Percentiles rank a stretch among this genome's conserved stretches.
These are phyloP conservation scores for Vollenhovia emeryi DNA, from an alignment of 1,140 invertebrate genomes.

Conservation along the genomic window DNA sequence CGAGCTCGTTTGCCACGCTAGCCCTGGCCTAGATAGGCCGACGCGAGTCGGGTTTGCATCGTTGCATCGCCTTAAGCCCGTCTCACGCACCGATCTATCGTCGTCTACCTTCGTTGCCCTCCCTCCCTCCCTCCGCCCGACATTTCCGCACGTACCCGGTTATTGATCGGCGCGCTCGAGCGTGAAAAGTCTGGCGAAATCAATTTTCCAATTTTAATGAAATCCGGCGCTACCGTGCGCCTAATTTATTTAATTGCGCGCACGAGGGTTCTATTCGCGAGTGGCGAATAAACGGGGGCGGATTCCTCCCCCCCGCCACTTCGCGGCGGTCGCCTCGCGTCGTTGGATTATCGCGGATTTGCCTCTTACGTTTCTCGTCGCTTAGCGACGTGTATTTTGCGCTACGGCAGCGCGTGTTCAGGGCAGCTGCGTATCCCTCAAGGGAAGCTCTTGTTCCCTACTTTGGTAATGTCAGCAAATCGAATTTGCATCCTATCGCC, in stretches of 20 bases:
- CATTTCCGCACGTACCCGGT: background rate
- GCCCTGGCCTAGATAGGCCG: constrained; percentile 82
- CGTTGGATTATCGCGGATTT: background rate
- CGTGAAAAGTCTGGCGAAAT: background rate
- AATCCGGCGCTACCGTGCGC: background rate
- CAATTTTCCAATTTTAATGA: background rate
- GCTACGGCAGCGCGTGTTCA: background rate
- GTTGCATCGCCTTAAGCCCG: constrained; percentile 72
- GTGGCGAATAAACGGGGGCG: background rate
- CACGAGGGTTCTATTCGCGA: background rate
- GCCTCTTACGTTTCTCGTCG: background rate
- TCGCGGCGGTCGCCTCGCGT: background rate
- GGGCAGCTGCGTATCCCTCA: background rate
- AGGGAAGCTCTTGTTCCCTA: background rate
- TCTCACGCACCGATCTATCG: constrained; percentile 60
- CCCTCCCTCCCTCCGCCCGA: background rate
- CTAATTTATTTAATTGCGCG: background rate
- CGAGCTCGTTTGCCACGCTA: constrained; percentile 75
- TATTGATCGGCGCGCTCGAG: background rate
- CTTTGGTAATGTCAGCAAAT: background rate
- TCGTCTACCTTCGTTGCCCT: constrained; percentile 43
- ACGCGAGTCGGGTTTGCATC: constrained; percentile 68
- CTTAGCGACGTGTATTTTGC: background rate
- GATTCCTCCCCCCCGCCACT: background rate
- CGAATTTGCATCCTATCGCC: background rate